A percentile compares a stretch with the other conserved stretches of the same genome.
phyloP scores from a whole-genome alignment of 2,797 vertebrate species.

The Tamandua tetradactyla region DNA sequence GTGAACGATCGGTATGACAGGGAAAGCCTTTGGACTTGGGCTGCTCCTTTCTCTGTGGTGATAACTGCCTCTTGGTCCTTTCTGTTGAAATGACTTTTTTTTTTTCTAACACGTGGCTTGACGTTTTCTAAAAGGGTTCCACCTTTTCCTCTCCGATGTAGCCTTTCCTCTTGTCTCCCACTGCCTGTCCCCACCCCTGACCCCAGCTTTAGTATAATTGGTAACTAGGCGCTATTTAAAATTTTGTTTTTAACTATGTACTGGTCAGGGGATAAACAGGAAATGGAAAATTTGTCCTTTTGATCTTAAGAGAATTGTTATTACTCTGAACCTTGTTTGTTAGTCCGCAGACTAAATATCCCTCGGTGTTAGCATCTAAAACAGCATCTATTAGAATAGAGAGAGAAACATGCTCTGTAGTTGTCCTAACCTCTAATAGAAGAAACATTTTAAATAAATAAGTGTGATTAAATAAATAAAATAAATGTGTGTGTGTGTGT shows the following conservation, averaged over 20 bases:
- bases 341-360: constrained; percentile 76
- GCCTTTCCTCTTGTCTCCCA: constrained; percentile 11
- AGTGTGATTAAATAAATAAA: neutral
- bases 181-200: neutral
- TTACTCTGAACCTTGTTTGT: constrained; percentile 75
- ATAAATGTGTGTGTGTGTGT: neutral
- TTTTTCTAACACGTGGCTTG: constrained; percentile 70
- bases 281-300: constrained; percentile 80
- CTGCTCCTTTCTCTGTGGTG: constrained; percentile 62
- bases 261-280: constrained; percentile 74
- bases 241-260: neutral
- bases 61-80: constrained; percentile 23
- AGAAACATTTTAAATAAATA: neutral
- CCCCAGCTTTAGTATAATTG: constrained; percentile 55
- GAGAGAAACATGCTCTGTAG: constrained; percentile 73
- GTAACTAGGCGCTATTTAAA: constrained; percentile 80
- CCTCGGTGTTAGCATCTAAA: constrained; percentile 78
- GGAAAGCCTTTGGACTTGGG: constrained; percentile 50
- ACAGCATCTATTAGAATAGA: constrained; percentile 74
- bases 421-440: constrained; percentile 70
- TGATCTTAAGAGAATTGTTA: constrained; percentile 80
- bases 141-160: constrained; percentile 64
- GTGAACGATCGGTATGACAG: constrained; percentile 33
- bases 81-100: constrained; percentile 57
- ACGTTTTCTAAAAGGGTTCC: neutral